Evolutionary conservation across 2,113 vertebrate species (phyloP).

Genomic region (Macrotus californicus): DNA sequence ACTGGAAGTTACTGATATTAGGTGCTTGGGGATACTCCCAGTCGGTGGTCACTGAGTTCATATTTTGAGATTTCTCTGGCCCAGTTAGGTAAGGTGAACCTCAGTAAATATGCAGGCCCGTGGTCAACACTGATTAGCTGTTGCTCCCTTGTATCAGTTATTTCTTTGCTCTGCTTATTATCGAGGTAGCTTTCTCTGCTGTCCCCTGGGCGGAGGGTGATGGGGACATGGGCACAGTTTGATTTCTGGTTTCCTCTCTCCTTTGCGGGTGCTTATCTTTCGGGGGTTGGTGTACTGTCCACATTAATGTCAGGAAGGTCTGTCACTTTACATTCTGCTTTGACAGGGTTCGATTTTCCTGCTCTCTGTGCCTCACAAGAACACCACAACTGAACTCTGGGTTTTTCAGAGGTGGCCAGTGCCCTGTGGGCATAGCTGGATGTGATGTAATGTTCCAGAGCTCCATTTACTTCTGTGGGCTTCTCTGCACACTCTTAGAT

Average conservation of each 20-base stretch:
- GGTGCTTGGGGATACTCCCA: background rate
- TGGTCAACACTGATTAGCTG: background rate
- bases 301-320: background rate
- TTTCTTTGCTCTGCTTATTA: background rate
- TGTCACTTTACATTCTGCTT: background rate
- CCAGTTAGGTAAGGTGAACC: background rate
- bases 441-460: background rate
- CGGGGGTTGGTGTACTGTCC: rapidly evolving
- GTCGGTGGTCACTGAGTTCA: background rate
- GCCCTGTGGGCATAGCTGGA: background rate
- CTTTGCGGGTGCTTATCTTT: background rate
- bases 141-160: background rate
- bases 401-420: background rate
- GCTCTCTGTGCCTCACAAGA: background rate
- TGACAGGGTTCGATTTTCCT: background rate
- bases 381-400: background rate
- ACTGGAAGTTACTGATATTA: background rate
- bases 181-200: background rate
- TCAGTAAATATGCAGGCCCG: background rate
- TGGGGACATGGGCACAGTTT: background rate
- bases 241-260: background rate
- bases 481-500: background rate
- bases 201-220: no score
- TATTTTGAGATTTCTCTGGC: background rate
- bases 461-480: background rate